These are phyloP conservation scores for Halichondria panicea DNA, from an alignment of 37 sponge, comb jelly and placozoan genomes.

Conservation along the genomic window DNA sequence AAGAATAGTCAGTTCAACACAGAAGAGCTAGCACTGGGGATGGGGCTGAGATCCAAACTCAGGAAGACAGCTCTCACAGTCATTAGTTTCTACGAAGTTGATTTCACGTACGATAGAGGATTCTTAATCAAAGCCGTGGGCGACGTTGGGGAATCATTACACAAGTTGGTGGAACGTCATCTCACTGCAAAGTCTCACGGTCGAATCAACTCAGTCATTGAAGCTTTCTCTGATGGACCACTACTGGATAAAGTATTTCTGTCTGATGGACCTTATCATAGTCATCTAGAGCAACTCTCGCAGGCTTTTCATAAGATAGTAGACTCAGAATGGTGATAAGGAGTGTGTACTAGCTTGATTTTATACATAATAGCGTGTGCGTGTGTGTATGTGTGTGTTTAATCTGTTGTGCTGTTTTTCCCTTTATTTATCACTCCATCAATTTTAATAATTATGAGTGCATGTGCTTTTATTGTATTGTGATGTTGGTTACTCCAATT, in stretches of 20 bases:
- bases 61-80: slow-evolving; percentile 71
- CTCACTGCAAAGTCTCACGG: slow-evolving; percentile 77
- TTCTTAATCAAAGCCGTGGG: slow-evolving; percentile 50
- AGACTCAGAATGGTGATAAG: slow-evolving; percentile 77
- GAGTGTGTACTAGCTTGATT: too few species aligned
- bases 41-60: slow-evolving; percentile 60
- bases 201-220: slow-evolving; percentile 65
- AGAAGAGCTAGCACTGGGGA: slow-evolving; percentile 68
- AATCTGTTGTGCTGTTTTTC: too few species aligned
- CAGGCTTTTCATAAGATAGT: slow-evolving; percentile 61
- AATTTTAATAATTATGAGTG: too few species aligned
- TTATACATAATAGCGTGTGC: too few species aligned
- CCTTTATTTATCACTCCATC: too few species aligned
- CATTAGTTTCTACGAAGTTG: slow-evolving; percentile 86
- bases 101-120: slow-evolving; percentile 72
- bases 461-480: too few species aligned
- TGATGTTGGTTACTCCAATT: too few species aligned
- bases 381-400: too few species aligned
- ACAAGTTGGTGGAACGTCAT: slow-evolving; percentile 76
- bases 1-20: slow-evolving; percentile 75
- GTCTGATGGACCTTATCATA: slow-evolving; percentile 58
- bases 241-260: slow-evolving; percentile 79
- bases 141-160: slow-evolving; percentile 55
- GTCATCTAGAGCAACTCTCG: slow-evolving; percentile 32
- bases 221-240: slow-evolving; percentile 38